Evolutionary conservation across 2,113 vertebrate species (phyloP), one percentile per base, ranked within the genome.

Genomic region (Elephas maximus): DNA sequence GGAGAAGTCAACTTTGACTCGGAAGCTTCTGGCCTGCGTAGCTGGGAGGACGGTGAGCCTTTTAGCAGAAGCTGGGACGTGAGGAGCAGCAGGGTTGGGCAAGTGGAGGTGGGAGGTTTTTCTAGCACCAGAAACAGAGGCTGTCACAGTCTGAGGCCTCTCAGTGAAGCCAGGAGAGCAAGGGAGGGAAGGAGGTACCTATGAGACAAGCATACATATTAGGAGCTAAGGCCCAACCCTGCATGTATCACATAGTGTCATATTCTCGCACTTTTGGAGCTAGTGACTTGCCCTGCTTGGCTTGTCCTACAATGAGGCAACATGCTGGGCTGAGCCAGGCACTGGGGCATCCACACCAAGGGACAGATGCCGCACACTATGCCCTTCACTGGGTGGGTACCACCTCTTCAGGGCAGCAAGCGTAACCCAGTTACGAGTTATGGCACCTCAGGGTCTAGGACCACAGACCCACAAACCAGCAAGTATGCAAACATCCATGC

Each of bases 231-330:
- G 74, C 53, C 53, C 51, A 21, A 24, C 26, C 45, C 15, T 63
- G 73, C 2, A 5, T 9, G 53, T 26, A n/a, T 24, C 20, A 18
- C 44, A 88, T 6, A 5, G 28, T 5, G n/a, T 69, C 91, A 48
- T 0, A 6, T 15, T 48, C 92, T 57, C 30, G 8, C 23, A 5
- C 87, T 0, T 11, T 10, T n/a, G 62, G 78, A 6, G 0, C 45
- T 8, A 6, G 67, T 2, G 5, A 24, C 88, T 81, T 73, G 88
- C 51, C 87, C 71, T 0, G 51, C 78, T 33, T 41, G 73, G 89
- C 93, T 77, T 8, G 37, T 74, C 18, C 33, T 62, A 24, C 77
- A 92, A 94, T 12, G 88, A 83, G 90, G 80, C 83, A 62, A 71
- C 37, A 6, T 1, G 1, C 44, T n/a, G 57, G 91, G 57, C 83